These are phyloP conservation scores for Nothobranchius furzeri DNA, from an alignment of 2,113 vertebrate genomes.

Conservation along the genomic window DNA sequence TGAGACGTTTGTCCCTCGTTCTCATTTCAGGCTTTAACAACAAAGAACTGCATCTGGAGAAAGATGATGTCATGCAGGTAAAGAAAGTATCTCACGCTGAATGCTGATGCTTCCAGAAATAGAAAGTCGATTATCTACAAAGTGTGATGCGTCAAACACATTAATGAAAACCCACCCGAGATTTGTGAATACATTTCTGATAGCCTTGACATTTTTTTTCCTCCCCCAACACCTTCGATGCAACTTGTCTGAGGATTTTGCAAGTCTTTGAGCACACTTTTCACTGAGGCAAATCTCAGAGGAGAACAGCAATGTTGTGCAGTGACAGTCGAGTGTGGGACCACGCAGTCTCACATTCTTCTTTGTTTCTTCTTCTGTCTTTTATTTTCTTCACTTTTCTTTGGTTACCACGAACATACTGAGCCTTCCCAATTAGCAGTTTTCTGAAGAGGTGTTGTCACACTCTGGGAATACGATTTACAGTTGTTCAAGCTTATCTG, in stretches of 20 bases:
- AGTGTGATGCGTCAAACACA: conserved; percentile 30
- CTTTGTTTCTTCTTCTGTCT: conserved; percentile 48
- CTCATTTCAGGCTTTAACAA: conserved; percentile 53
- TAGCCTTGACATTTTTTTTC: conserved; percentile 59
- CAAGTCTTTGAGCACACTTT: conserved; percentile 62
- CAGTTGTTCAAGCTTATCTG: conserved; percentile 59
- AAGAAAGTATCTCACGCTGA: conserved; percentile 44
- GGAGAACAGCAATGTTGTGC: conserved; percentile 50
- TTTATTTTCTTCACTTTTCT: conserved; percentile 37
- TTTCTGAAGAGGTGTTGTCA: conserved; percentile 69
- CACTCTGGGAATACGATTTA: conserved; percentile 68
- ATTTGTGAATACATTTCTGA: conserved; percentile 54
- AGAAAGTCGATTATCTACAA: conserved; percentile 61
- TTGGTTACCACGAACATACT: conserved; percentile 58
- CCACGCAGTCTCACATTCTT: conserved; percentile 55
- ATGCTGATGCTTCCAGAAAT: conserved; percentile 63
- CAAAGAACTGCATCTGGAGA: conserved; percentile 36
- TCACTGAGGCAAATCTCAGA: conserved; percentile 66
- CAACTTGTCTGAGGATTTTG: conserved; percentile 49
- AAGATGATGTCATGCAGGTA: conserved; percentile 52
- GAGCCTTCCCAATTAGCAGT: conserved; percentile 72
- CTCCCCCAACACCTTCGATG: conserved; percentile 61
- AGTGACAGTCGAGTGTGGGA: conserved; percentile 61
- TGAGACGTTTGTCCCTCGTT: conserved; percentile 53
- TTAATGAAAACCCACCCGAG: conserved; percentile 56